Conservation (phyloP, 1,140 invertebrate species). For the Drosophila parvula region DNA sequence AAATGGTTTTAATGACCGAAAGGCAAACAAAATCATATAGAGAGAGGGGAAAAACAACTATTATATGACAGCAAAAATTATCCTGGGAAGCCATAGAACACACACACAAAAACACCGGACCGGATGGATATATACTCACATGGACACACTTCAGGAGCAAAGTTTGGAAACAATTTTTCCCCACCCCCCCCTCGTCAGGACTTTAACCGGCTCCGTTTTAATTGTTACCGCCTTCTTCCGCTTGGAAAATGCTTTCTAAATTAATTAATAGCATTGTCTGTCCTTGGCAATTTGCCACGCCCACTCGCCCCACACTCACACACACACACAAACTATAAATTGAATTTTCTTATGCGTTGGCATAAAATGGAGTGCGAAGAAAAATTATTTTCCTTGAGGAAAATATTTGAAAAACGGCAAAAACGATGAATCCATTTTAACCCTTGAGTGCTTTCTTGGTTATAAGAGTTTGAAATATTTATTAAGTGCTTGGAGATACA, state of each 20-base stretch:
- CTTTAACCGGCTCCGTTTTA: slow-evolving; percentile 50
- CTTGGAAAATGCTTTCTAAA: slow-evolving; percentile 57
- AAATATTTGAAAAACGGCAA: slow-evolving; percentile 16
- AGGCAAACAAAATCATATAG: slow-evolving; percentile 52
- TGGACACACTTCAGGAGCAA: slow-evolving; percentile 5
- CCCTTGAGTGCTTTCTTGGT: not conserved
- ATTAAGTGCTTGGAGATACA: not conserved
- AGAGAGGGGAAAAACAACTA: slow-evolving; percentile 28
- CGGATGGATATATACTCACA: slow-evolving; percentile 2
- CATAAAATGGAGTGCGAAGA: slow-evolving; percentile 46
- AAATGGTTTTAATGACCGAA: slow-evolving; percentile 63
- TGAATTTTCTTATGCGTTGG: slow-evolving; percentile 75
- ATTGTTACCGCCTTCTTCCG: slow-evolving; percentile 52
- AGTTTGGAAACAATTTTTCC: slow-evolving; percentile 14
- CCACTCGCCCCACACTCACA: slow-evolving; percentile 7
- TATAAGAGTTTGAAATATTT: not conserved
- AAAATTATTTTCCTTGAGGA: slow-evolving; percentile 58
- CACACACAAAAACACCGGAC: not conserved
- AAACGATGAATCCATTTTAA: not conserved
- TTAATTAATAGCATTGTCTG: slow-evolving; percentile 79
- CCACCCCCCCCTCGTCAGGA: not conserved
- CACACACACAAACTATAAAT: slow-evolving; percentile 71
- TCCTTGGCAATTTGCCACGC: slow-evolving; percentile 70
- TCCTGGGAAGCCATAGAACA: not conserved
- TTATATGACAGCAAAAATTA: slow-evolving; percentile 26